phyloP scores from a whole-genome alignment of 1,140 invertebrate species.

The Drosophila aff. region DNA sequence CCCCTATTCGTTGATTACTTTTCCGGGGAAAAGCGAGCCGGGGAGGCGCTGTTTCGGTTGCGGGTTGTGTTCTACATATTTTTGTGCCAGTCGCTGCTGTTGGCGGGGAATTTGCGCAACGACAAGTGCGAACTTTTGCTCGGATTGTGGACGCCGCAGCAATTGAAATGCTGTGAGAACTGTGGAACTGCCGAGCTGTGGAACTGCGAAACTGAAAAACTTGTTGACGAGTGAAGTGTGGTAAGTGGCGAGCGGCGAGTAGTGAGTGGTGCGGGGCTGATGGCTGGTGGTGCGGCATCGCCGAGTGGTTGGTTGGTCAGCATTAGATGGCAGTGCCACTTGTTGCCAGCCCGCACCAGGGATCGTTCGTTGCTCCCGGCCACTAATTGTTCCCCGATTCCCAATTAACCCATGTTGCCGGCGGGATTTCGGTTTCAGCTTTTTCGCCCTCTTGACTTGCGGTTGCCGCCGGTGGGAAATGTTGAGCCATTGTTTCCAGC shows the following conservation, averaged over 20 bases:
- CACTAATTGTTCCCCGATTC: conserved; percentile 41
- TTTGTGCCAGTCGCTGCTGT: conserved; percentile 1
- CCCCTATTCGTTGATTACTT: conserved; percentile 35
- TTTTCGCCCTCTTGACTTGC: conserved; percentile 46
- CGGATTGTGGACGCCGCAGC: conserved; percentile 23
- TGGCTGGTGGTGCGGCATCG: conserved; percentile 15
- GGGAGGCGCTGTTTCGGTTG: conserved; percentile 6
- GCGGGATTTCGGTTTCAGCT: conserved; percentile 10
- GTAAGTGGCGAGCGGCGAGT: conserved; percentile 1
- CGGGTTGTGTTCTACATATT: conserved; percentile 17
- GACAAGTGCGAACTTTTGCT: conserved; percentile 39
- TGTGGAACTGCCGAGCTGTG: conserved; percentile 13
- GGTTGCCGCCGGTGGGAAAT: conserved; percentile 38
- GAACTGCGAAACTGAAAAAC: conserved; percentile 23
- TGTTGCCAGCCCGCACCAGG: conserved; percentile 14
- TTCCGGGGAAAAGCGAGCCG: background rate
- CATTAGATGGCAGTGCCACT: conserved; percentile 28
- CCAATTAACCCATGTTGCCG: conserved; percentile 30
- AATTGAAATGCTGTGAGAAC: conserved; percentile 48
- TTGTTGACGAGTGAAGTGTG: conserved; percentile 50
- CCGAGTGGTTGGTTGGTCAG: conserved; percentile 23
- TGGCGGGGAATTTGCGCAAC: conserved; percentile 22
- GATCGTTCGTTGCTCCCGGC: conserved; percentile 20
- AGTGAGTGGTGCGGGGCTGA: background rate
- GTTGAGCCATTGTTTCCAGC: conserved; percentile 27